Base-by-base conservation (phyloP, 2,113 vertebrate genomes). In the Rallus limicola region DNA sequence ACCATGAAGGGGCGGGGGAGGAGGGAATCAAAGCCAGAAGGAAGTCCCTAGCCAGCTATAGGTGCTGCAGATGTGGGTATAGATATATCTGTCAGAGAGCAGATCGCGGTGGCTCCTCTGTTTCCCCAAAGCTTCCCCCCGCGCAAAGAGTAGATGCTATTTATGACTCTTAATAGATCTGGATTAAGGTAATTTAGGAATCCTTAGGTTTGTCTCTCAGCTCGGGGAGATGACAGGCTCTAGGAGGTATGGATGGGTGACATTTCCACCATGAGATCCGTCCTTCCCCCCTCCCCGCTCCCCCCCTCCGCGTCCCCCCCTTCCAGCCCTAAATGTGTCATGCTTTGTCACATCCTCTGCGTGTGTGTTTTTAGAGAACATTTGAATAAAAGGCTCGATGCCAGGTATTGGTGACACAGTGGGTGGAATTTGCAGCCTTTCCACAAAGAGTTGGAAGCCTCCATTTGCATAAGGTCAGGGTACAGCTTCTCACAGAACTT, bases 391-490 rank as follows among this genome's bases (percentile, higher is more conserved):
- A 98, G 98, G 98, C 98, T 98, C 96, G 93, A 97, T 99, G 98
- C 98, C 99, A 99, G 99, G 98, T 99, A 99, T 99, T 98, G 98
- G 98, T 99, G 98, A 98, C 98, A 98, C 97, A 98, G 98, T 97
- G 98, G 96, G 97, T 97, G 97, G 98, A 98, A 98, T 98, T 98
- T 98, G 97, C 98, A 98, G 98, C 98, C 98, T 97, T 96, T 98
- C 97, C 98, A 99, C 98, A 99, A 99, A 98, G 98, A 98, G 98
- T 98, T 98, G 98, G 98, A 98, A 98, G 98, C 98, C 98, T 97
- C 97, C 96, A 99, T 99, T 99, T 99, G 99, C 99, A 99, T 99
- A 99, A 99, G 99, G 99, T 99, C 99, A 99, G 98, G 98, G 98
- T 98, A 98, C 97, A 97, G 98, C 99, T 98, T 98, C 98, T 98